Conservation (phyloP, 2,888 invertebrate genomes). For the Pedicia rivosa region DNA sequence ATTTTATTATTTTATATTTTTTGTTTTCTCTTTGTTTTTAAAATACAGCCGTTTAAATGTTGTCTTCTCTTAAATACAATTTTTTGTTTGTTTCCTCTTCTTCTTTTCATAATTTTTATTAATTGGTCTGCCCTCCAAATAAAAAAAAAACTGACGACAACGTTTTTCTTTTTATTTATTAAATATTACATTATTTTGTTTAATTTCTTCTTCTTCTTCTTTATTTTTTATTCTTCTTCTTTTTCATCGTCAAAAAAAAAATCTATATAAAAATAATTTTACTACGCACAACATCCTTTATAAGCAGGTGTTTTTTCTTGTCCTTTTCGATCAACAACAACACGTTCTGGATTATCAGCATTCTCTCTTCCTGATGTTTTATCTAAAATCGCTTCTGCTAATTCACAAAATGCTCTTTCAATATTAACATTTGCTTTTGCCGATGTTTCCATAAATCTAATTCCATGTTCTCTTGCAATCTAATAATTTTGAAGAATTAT, state of each 20-base stretch:
- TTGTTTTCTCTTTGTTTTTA: neutral
- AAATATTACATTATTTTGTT: neutral
- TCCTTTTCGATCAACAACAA: conserved; percentile 53
- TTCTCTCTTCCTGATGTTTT: conserved; percentile 73
- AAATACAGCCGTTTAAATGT: conserved; percentile 1
- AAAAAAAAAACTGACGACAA: too few relatives aligned
- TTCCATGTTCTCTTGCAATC: conserved; percentile 91
- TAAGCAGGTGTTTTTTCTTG: conserved; percentile 29
- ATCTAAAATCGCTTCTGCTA: conserved; percentile 88
- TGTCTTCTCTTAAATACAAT: neutral
- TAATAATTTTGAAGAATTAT: conserved; percentile 23
- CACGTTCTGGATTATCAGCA: conserved; percentile 53
- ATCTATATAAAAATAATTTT: conserved; percentile 3
- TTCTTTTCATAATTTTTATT: neutral
- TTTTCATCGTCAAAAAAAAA: neutral
- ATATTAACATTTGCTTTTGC: conserved; percentile 96
- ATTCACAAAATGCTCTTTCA: conserved; percentile 85
- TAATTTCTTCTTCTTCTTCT: neutral
- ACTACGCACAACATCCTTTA: conserved; percentile 31
- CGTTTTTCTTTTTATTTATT: neutral
- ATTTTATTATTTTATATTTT: neutral
- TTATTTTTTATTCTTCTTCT: neutral
- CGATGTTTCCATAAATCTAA: conserved; percentile 95
- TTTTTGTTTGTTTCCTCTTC: neutral
- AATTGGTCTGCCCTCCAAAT: neutral